A percentile compares a stretch with the other conserved stretches of the same genome.
These are phyloP conservation scores for Genyomyrus donnyi DNA, from an alignment of 2,113 vertebrate species.

Conservation along the genomic window DNA sequence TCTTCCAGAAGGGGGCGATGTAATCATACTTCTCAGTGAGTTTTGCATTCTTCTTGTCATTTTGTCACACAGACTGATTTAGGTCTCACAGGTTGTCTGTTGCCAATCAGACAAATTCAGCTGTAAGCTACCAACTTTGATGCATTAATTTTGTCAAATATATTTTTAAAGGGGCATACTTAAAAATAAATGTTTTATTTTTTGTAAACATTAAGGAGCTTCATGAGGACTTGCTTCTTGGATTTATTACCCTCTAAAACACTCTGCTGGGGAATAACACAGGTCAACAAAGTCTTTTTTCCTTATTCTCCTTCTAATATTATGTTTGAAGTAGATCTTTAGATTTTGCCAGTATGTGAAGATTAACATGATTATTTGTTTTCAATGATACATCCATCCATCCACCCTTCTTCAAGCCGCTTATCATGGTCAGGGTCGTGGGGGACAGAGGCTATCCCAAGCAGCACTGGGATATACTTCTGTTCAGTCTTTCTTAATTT, in stretches of 20 bases:
- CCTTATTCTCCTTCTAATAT: not conserved
- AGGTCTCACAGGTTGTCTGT: slow-evolving; percentile 12
- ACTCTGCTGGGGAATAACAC: not conserved
- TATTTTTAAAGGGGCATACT: not conserved
- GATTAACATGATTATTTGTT: not conserved
- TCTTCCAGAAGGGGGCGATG: slow-evolving; percentile 41
- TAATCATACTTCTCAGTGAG: slow-evolving; percentile 17
- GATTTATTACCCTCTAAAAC: not conserved
- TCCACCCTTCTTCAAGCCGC: not conserved
- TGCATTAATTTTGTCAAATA: not conserved
- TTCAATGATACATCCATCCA: not conserved
- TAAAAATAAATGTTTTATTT: not conserved
- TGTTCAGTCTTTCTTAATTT: not conserved
- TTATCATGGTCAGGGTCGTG: not conserved
- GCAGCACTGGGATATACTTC: not conserved
- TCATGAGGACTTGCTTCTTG: too few relatives aligned
- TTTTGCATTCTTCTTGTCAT: not conserved
- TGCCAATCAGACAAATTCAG: not conserved
- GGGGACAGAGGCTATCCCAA: not conserved
- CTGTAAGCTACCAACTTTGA: not conserved
- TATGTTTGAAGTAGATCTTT: not conserved
- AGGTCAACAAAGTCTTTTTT: not conserved
- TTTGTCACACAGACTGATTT: slow-evolving; percentile 20
- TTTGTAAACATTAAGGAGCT: not conserved
- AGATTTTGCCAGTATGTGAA: not conserved